These are phyloP conservation scores for Pachyramphus minor DNA, from an alignment of 2,113 vertebrate genomes.

Conservation along the genomic window DNA sequence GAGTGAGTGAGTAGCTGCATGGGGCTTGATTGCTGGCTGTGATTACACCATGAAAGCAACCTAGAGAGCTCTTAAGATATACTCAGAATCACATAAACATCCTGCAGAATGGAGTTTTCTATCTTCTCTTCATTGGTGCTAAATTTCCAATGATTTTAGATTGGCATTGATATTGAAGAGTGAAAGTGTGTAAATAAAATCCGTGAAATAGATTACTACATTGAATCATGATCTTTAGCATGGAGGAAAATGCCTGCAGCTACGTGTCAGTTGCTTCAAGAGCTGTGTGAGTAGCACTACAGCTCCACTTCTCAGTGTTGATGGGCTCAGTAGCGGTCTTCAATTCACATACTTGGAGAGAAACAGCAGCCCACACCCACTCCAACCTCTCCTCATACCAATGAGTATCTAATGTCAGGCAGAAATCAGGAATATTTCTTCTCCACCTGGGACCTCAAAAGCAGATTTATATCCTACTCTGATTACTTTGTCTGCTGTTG, in stretches of 20 bases:
- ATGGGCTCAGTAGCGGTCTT: neutral
- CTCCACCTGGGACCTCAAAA: neutral
- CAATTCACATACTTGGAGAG: neutral
- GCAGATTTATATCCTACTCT: neutral
- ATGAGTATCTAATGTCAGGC: neutral
- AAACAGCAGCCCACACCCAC: neutral
- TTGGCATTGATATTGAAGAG: neutral
- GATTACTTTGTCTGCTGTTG: neutral
- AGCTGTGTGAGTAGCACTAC: neutral
- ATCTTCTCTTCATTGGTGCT: neutral
- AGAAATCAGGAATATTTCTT: neutral
- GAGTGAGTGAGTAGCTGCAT: accelerated
- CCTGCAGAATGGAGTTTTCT: neutral
- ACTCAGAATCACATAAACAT: neutral
- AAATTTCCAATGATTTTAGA: neutral
- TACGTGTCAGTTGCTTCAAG: neutral
- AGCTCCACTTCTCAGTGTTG: neutral
- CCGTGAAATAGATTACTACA: neutral
- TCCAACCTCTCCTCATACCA: neutral
- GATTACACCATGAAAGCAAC: neutral
- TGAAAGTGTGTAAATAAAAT: neutral
- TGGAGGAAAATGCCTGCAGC: neutral
- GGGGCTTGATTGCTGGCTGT: neutral
- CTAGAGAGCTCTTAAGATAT: neutral
- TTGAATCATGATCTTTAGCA: neutral